These are phyloP conservation scores for Tenualosa ilisha DNA, from an alignment of 2,797 vertebrate species.

Conservation along the genomic window DNA sequence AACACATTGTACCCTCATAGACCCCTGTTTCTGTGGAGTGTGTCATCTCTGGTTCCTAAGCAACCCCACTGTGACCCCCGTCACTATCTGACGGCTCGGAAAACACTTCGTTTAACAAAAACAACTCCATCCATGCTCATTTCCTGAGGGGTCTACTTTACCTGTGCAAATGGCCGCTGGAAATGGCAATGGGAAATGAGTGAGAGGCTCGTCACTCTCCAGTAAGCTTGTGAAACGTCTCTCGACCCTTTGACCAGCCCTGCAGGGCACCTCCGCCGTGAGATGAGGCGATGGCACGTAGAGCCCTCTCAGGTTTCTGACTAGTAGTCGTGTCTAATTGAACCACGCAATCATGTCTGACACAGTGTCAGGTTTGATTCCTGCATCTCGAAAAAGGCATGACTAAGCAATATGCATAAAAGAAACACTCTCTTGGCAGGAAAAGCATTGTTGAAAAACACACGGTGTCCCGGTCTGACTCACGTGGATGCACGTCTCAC, in stretches of 20 bases:
- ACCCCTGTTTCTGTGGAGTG: background rate
- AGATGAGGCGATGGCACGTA: slow-evolving; percentile 9
- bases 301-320: background rate
- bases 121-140: background rate
- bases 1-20: background rate
- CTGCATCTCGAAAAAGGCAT: background rate
- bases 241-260: background rate
- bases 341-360: background rate
- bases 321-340: background rate
- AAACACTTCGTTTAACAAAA: background rate
- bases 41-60: background rate
- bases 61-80: background rate
- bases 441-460: background rate
- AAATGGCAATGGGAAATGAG: background rate
- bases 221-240: background rate
- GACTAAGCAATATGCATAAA: background rate
- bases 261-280: background rate
- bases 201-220: background rate
- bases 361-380: background rate
- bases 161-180: background rate
- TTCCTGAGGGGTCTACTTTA: slow-evolving; percentile 3
- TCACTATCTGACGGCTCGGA: background rate
- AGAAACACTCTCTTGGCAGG: background rate
- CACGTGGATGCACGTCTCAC: background rate
- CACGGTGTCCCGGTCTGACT: background rate